Base-by-base conservation (phyloP, 2,888 invertebrate species). In the Philereme vetulata region DNA sequence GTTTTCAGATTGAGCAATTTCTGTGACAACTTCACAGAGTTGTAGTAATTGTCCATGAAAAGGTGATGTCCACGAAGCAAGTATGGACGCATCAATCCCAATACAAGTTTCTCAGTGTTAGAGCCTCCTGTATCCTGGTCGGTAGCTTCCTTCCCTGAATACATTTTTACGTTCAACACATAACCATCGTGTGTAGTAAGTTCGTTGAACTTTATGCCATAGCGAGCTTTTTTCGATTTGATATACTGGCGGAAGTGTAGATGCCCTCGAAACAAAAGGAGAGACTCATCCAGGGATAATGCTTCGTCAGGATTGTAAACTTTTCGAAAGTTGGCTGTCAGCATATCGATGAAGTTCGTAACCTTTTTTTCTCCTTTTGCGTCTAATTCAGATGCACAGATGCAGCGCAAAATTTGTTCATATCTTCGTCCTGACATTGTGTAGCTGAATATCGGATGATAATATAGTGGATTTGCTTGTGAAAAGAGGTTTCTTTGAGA, bases 131-230 rank as follows among this genome's bases (percentile, higher is more conserved):
- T 32, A 10, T 47, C 46, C 47, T 35, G 34, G 35, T 51, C 34
- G 38, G 7, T 32, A 43, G 44, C 43, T 49, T 60, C 55, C 34
- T 50, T 60, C 34, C 60, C 60, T 11, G 44, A 45, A 32, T 60
- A 60, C 56, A 56, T 56, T 44, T 55, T 53, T 44, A 51, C 45
- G 35, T 55, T 55, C 35, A 55, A 38, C 9, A 60, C 60, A 51
- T 55, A 55, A 21, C 51, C 60, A 11, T 55, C 60, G 21, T 49
- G 35, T 10, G 67, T 65, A 8, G 68, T 62, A 9, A 70, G 45
- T 42, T 47, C 60, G 51, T 71, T 70, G 55, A 72, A 70, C 55
- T 72, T 71, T 40, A 70, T 68, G 1, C 72, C 70, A 55, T 71
- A 70, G 40, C 62, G 56, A 4, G 67, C 66, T 57, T 69, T 71